These are phyloP conservation scores for Sminthopsis crassicaudata DNA, from an alignment of 2,113 vertebrate genomes.

Conservation along the genomic window DNA sequence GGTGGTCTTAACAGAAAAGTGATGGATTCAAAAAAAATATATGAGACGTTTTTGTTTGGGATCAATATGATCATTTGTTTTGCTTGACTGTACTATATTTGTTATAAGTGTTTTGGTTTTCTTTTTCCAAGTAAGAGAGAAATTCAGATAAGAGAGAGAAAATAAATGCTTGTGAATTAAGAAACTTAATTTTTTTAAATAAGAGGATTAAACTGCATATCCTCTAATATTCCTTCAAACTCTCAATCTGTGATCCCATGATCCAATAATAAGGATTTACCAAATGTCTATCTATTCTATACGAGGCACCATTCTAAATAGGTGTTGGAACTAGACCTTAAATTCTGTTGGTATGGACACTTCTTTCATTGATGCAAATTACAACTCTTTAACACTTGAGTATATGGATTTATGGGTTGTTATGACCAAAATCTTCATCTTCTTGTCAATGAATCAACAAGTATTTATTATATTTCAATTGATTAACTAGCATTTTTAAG, in stretches of 20 bases:
- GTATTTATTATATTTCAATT: not conserved
- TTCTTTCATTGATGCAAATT: not conserved
- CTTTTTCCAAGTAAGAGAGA: not conserved
- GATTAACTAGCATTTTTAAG: not conserved
- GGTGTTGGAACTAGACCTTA: not conserved
- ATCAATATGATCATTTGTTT: not conserved
- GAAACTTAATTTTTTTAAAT: not conserved
- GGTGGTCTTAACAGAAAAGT: not conserved
- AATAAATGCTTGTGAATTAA: not conserved
- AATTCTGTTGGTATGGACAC: not conserved
- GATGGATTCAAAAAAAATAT: not conserved
- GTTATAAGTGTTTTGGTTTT: not conserved
- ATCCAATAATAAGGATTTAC: not conserved
- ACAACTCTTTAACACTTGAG: not conserved
- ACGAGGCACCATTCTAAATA: not conserved
- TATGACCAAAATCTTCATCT: not conserved
- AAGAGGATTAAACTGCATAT: not conserved
- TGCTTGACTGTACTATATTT: not conserved
- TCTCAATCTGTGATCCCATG: not conserved
- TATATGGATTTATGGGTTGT: not conserved
- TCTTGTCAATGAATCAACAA: not conserved
- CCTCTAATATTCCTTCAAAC: not conserved
- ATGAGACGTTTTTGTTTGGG: not conserved
- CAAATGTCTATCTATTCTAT: not conserved
- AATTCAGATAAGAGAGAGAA: not conserved